phyloP scores from a whole-genome alignment of 2,888 invertebrate genomes.

The Phalera bucephala region DNA sequence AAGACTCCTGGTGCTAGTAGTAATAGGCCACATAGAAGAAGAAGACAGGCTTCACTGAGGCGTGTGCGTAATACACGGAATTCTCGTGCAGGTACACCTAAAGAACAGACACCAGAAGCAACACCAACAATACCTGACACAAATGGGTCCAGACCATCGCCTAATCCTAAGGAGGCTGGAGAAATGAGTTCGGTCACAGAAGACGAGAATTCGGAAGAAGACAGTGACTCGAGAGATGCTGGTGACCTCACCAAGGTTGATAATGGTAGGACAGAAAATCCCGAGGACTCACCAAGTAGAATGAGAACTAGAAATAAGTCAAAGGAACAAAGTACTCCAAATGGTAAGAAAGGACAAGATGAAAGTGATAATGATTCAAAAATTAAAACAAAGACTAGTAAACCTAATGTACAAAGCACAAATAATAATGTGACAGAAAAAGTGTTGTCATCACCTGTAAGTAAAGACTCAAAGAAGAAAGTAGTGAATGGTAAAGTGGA shows the following conservation, averaged over 20 bases:
- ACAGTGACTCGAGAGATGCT: constrained; percentile 95
- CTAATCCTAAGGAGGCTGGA: constrained; percentile 86
- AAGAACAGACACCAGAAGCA: constrained; percentile 87
- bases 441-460: constrained; percentile 63
- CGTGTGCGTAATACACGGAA: constrained; percentile 94
- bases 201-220: constrained; percentile 97
- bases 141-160: constrained; percentile 83
- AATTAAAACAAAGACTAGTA: constrained; percentile 56
- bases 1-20: constrained; percentile 99
- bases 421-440: constrained; percentile 70
- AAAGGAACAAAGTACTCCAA: constrained; percentile 87
- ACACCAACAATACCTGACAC: constrained; percentile 78
- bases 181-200: constrained; percentile 92
- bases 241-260: constrained; percentile 91
- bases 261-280: constrained; percentile 89
- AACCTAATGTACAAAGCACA: constrained; percentile 65
- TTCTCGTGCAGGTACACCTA: constrained; percentile 90
- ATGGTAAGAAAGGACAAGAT: constrained; percentile 72
- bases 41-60: constrained; percentile 93
- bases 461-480: constrained; percentile 73
- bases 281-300: constrained; percentile 93
- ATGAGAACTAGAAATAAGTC: constrained; percentile 94
- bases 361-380: constrained; percentile 78
- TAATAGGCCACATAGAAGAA: constrained; percentile 95
- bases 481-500: constrained; percentile 75